A percentile compares a stretch with the other conserved stretches of the same genome.
Evolutionary conservation across 1,140 invertebrate genomes (phyloP).

Genomic region (Papilio xuthus): DNA sequence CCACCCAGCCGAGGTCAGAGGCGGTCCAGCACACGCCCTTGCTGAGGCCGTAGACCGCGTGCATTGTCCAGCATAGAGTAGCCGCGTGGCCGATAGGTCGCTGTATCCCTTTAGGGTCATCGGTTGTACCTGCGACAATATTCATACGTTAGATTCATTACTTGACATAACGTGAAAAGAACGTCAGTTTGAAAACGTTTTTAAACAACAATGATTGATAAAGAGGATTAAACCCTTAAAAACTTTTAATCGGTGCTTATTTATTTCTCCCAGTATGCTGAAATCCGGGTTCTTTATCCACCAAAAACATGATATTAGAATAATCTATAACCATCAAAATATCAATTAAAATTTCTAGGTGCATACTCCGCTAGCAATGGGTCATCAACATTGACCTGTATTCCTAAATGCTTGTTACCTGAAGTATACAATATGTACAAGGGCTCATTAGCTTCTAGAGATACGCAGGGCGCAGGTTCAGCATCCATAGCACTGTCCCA

Average conservation of each 20-base stretch:
- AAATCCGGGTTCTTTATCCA: too few relatives aligned
- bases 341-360: too few relatives aligned
- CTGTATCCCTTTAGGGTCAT: slow-evolving; percentile 91
- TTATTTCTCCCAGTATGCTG: too few relatives aligned
- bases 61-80: slow-evolving; percentile 92
- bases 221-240: too few relatives aligned
- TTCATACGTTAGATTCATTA: too few relatives aligned
- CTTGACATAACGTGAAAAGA: too few relatives aligned
- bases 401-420: slow-evolving; percentile 75
- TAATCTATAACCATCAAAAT: too few relatives aligned
- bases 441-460: slow-evolving; percentile 93
- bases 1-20: slow-evolving; percentile 96
- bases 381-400: not conserved
- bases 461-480: slow-evolving; percentile 89
- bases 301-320: too few relatives aligned
- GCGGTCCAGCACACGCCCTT: slow-evolving; percentile 95
- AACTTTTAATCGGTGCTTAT: too few relatives aligned
- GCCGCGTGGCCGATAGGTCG: slow-evolving; percentile 94
- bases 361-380: too few relatives aligned
- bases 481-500: slow-evolving; percentile 89
- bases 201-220: too few relatives aligned
- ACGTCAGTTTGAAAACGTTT: too few relatives aligned
- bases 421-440: slow-evolving; percentile 97
- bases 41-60: slow-evolving; percentile 90
- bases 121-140: slow-evolving; percentile 74